These are phyloP conservation scores for Vulpes vulpes DNA, from an alignment of 2,113 vertebrate genomes.

Conservation along the genomic window DNA sequence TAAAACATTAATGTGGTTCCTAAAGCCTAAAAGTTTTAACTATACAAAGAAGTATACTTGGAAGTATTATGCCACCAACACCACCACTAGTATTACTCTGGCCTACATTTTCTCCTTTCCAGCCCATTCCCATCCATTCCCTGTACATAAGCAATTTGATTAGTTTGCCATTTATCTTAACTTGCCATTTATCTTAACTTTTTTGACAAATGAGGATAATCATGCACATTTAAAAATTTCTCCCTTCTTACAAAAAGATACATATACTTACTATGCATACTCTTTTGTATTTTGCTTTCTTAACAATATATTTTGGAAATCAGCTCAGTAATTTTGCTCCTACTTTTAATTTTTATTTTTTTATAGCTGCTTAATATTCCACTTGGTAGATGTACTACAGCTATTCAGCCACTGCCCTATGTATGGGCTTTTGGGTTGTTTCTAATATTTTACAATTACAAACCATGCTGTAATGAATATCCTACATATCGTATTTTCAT, in stretches of 20 bases:
- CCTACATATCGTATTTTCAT: not conserved
- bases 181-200: not conserved
- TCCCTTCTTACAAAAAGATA: not conserved
- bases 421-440: not conserved
- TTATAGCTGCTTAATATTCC: not conserved
- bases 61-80: not conserved
- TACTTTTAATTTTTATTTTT: not conserved
- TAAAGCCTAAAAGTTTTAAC: slow-evolving; percentile 1
- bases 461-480: not conserved
- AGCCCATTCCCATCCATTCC: not conserved
- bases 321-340: not conserved
- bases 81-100: not conserved
- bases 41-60: not conserved
- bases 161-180: not conserved
- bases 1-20: not conserved
- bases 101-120: not conserved
- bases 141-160: not conserved
- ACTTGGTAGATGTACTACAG: not conserved
- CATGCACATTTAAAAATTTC: not conserved
- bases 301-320: slow-evolving; percentile 5
- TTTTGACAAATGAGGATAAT: not conserved
- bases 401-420: not conserved
- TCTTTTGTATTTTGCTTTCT: not conserved
- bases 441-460: slow-evolving; percentile 23
- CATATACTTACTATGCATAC: not conserved